These are phyloP conservation scores for Melanotaenia pygmaea DNA, from an alignment of 2,797 vertebrate genomes.

Conservation along the genomic window DNA sequence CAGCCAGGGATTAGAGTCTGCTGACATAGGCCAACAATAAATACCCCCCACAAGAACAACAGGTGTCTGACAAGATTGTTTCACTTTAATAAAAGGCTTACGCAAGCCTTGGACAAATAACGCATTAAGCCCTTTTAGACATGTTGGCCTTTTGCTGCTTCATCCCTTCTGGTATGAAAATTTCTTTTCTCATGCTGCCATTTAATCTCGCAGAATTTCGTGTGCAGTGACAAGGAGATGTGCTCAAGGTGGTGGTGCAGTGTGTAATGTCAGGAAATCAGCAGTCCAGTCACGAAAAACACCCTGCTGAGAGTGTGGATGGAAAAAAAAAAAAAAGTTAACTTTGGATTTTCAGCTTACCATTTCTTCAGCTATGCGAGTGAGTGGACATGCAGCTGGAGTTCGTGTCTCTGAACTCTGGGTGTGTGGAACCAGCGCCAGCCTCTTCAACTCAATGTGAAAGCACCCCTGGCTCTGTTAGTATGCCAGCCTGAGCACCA, in stretches of 20 bases:
- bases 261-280: slow-evolving; percentile 35
- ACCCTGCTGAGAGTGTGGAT: slow-evolving; percentile 9
- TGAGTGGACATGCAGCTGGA: slow-evolving; percentile 75
- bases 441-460: slow-evolving; percentile 70
- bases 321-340: slow-evolving; percentile 21
- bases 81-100: slow-evolving; percentile 76
- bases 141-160: slow-evolving; percentile 58
- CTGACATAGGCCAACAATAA: slow-evolving; percentile 71
- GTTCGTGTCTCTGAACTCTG: slow-evolving; percentile 65
- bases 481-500: slow-evolving; percentile 76
- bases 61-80: slow-evolving; percentile 78
- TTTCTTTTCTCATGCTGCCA: slow-evolving; percentile 27
- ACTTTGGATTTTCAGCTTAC: slow-evolving; percentile 37
- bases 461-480: slow-evolving; percentile 77
- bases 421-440: slow-evolving; percentile 51
- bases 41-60: slow-evolving; percentile 67
- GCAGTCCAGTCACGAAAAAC: slow-evolving; percentile 37
- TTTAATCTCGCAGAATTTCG: slow-evolving; percentile 39
- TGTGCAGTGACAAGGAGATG: slow-evolving; percentile 10
- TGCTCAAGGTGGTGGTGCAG: slow-evolving; percentile 12
- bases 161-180: slow-evolving; percentile 61
- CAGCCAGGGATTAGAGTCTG: slow-evolving; percentile 67
- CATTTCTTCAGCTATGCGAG: slow-evolving; percentile 39
- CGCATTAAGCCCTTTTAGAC: slow-evolving; percentile 68
- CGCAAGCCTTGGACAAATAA: slow-evolving; percentile 61